Percentiles rank a stretch among this genome's conserved stretches.
These are phyloP conservation scores for Bergia sp. DNA, from an alignment of 92 coral and sea anemone genomes.

Conservation along the genomic window DNA sequence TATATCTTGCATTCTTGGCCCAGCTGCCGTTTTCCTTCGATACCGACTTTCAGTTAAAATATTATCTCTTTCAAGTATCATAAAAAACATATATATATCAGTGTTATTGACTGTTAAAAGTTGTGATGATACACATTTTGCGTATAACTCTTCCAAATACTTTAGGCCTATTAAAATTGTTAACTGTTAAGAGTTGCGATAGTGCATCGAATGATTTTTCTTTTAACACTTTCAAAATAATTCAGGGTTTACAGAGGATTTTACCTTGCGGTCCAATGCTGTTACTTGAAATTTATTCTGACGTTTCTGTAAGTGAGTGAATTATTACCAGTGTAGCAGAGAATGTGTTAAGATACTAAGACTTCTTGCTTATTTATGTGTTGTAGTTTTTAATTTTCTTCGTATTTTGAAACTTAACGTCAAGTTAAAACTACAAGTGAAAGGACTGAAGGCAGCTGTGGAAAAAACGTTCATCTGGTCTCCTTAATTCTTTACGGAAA, in stretches of 20 bases:
- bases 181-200: not conserved
- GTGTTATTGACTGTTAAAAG: too few relatives aligned
- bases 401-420: too few relatives aligned
- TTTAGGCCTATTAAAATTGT: not conserved
- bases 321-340: not conserved
- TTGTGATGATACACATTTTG: not conserved
- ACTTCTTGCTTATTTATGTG: not conserved
- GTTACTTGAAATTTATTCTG: not conserved
- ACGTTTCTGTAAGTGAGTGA: not conserved
- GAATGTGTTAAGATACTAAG: not conserved
- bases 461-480: too few relatives aligned
- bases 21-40: too few relatives aligned
- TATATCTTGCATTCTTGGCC: too few relatives aligned
- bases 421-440: not conserved
- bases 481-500: too few relatives aligned
- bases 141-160: not conserved
- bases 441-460: too few relatives aligned
- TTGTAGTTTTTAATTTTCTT: not conserved
- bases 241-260: constrained; percentile 1
- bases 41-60: too few relatives aligned
- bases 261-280: not conserved
- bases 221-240: not conserved
- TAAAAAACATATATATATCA: too few relatives aligned
- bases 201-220: not conserved
- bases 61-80: too few relatives aligned